phyloP scores from a whole-genome alignment of 2,113 vertebrate genomes.

The Erpornis zantholeuca region DNA sequence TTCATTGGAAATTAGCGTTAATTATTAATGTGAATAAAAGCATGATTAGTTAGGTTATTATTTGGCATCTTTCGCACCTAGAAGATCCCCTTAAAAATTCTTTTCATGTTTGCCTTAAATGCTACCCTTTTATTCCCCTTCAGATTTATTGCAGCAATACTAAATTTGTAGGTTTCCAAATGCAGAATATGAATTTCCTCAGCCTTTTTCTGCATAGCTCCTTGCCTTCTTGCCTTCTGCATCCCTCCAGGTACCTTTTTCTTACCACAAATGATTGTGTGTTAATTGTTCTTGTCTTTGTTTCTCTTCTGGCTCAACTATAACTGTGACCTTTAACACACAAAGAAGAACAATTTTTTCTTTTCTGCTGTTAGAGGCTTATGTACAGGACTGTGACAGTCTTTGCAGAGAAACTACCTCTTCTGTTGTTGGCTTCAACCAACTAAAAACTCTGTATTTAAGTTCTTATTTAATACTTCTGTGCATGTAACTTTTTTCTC shows the following conservation, averaged over 20 bases:
- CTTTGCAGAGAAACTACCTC: not conserved
- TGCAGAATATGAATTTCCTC: not conserved
- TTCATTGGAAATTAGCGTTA: not conserved
- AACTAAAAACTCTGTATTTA: not conserved
- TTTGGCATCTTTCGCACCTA: not conserved
- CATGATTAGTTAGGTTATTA: not conserved
- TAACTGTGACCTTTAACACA: not conserved
- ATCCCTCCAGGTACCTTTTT: not conserved
- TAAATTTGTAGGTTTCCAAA: not conserved
- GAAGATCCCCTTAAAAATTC: not conserved
- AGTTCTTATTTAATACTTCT: not conserved
- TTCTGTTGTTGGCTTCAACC: not conserved
- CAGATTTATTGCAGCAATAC: not conserved
- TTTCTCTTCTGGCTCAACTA: not conserved
- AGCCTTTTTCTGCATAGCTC: not conserved
- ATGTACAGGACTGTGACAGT: not conserved
- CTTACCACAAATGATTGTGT: not conserved
- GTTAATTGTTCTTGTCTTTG: not conserved
- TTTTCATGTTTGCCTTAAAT: not conserved
- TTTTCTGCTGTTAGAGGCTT: not conserved
- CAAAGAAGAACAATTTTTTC: not conserved
- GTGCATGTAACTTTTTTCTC: not conserved
- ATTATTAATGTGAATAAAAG: not conserved
- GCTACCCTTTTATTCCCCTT: rapidly evolving
- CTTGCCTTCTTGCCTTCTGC: not conserved